phyloP scores from a whole-genome alignment of 2,113 vertebrate species.

The Penelope pileata region DNA sequence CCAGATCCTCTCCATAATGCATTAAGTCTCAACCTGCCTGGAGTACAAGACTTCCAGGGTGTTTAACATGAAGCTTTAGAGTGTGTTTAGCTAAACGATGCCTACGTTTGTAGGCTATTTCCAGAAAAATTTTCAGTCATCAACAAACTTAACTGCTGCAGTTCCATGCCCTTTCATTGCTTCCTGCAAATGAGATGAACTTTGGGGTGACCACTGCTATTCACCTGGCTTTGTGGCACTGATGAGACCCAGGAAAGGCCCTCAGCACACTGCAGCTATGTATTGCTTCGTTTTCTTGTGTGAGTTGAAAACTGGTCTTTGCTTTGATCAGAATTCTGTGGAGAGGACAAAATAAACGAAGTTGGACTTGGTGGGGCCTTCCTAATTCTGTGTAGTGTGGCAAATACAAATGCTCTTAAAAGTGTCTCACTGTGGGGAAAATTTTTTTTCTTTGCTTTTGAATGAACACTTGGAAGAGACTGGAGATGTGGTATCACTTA shows the following conservation, averaged over 20 bases:
- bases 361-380: neutral
- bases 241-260: neutral
- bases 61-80: neutral
- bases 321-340: neutral
- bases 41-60: neutral
- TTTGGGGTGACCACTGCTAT: neutral
- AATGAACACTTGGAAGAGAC: neutral
- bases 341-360: neutral
- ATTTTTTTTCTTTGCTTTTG: neutral
- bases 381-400: neutral
- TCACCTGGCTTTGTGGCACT: neutral
- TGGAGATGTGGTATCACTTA: neutral
- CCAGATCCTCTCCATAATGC: neutral
- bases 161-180: neutral
- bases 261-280: neutral
- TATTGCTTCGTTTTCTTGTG: neutral
- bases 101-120: neutral
- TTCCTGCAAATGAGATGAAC: neutral
- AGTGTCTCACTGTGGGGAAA: neutral
- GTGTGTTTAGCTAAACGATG: neutral
- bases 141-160: neutral
- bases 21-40: neutral
- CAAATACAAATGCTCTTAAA: neutral
- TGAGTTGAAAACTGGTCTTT: neutral
- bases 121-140: neutral